Evolutionary conservation across 2,888 invertebrate species (phyloP).

Genomic region (Ornithoptera alexandrae): DNA sequence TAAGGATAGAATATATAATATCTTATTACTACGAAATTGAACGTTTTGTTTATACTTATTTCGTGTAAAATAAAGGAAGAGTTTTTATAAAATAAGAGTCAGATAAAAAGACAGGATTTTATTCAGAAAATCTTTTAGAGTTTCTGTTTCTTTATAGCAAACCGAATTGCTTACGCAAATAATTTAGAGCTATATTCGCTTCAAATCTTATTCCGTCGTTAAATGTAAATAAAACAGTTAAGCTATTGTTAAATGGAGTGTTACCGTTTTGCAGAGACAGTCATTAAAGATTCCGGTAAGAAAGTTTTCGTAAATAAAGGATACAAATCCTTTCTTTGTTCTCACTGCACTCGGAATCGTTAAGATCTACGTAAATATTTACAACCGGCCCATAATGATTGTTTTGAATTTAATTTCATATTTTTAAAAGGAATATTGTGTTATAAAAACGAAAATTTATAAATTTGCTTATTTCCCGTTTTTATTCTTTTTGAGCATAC

Average conservation of each 20-base stretch:
- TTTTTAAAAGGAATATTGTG: no score
- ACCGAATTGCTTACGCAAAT: background rate
- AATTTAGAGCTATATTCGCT: slow-evolving; percentile 4
- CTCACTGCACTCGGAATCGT: background rate
- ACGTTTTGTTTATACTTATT: no score
- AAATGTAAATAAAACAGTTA: slow-evolving; percentile 28
- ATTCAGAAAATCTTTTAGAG: background rate
- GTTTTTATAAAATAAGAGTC: background rate
- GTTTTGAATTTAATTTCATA: background rate
- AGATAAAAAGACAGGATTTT: background rate
- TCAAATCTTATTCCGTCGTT: slow-evolving; percentile 24
- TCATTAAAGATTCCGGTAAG: slow-evolving; percentile 29
- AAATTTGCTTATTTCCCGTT: no score
- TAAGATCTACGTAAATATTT: slow-evolving; percentile 17
- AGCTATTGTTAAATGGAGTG: slow-evolving; percentile 28
- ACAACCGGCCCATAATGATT: background rate
- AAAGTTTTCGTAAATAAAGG: slow-evolving; percentile 12
- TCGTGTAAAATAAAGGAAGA: no score
- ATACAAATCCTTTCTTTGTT: slow-evolving; percentile 3
- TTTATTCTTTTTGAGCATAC: no score
- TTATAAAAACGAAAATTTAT: no score
- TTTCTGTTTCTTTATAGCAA: background rate
- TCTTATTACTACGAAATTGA: no score
- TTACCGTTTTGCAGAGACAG: slow-evolving; percentile 23
- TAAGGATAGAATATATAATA: no score